Percentiles rank a stretch among this genome's conserved stretches.
phyloP scores from a whole-genome alignment of 1,140 invertebrate genomes.

The Mya arenaria region DNA sequence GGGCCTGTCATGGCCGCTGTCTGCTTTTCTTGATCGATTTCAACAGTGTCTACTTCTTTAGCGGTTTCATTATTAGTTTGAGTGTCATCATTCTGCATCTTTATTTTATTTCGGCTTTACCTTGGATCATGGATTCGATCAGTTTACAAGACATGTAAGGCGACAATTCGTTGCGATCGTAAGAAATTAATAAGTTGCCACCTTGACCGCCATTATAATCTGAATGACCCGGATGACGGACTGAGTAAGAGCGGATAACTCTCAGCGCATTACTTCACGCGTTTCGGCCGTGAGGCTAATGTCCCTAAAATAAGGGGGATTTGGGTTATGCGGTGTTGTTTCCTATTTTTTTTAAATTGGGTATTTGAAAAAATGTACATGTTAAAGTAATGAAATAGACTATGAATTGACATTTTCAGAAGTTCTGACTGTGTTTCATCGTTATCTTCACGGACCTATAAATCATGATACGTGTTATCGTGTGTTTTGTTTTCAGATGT shows the following conservation, averaged over 20 bases:
- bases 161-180: conserved; percentile 37
- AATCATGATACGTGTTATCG: no score
- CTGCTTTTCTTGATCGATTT: conserved; percentile 73
- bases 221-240: conserved; percentile 76
- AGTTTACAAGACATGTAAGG: conserved; percentile 8
- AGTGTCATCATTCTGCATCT: conserved; percentile 95
- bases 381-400: no score
- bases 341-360: no score
- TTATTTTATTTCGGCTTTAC: conserved; percentile 62
- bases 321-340: no score
- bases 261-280: no score
- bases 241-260: conserved; percentile 73
- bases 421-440: no score
- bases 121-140: neutral
- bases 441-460: no score
- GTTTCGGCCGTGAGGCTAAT: no score
- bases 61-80: conserved; percentile 87
- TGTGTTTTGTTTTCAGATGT: no score
- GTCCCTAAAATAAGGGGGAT: no score
- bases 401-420: no score
- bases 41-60: conserved; percentile 82
- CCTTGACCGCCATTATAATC: conserved; percentile 80
- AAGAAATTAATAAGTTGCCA: conserved; percentile 72
- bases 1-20: conserved; percentile 68
- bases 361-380: no score